phyloP scores from a whole-genome alignment of 53 echinoderm and acorn worm species.

The Henricia sp. region DNA sequence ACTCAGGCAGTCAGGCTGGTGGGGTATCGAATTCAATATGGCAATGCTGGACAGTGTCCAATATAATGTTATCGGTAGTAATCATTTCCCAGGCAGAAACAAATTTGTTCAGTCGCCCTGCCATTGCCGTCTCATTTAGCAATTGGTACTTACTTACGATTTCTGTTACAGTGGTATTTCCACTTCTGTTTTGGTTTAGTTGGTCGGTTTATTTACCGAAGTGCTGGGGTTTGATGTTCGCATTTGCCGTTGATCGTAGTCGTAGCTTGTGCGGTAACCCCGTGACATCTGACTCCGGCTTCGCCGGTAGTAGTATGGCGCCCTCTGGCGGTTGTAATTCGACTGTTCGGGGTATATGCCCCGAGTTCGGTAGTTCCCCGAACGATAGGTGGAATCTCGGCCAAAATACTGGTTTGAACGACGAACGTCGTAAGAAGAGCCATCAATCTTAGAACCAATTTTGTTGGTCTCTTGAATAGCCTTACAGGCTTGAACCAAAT shows the following conservation, averaged over 20 bases:
- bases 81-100: conserved; percentile 2
- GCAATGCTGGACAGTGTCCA: conserved; percentile 24
- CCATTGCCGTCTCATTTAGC: too few species aligned
- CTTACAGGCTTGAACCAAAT: conserved; percentile 6
- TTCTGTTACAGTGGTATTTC: not conserved
- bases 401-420: not conserved
- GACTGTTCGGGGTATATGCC: not conserved
- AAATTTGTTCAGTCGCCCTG: too few species aligned
- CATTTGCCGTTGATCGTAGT: too few species aligned
- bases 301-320: not conserved
- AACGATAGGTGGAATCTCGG: not conserved
- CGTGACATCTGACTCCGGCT: not conserved
- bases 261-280: too few species aligned
- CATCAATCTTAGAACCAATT: conserved; percentile 7
- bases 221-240: too few species aligned
- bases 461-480: conserved; percentile 22
- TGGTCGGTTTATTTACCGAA: too few species aligned
- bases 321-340: not conserved
- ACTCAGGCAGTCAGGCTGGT: too few species aligned
- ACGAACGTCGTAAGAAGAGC: too few species aligned
- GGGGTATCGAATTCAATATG: conserved; percentile 9
- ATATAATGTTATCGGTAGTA: conserved; percentile 3
- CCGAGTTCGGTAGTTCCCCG: not conserved
- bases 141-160: not conserved
- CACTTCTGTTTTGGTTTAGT: not conserved